phyloP scores from a whole-genome alignment of 2,888 invertebrate genomes.

The Flexamia atlantica region DNA sequence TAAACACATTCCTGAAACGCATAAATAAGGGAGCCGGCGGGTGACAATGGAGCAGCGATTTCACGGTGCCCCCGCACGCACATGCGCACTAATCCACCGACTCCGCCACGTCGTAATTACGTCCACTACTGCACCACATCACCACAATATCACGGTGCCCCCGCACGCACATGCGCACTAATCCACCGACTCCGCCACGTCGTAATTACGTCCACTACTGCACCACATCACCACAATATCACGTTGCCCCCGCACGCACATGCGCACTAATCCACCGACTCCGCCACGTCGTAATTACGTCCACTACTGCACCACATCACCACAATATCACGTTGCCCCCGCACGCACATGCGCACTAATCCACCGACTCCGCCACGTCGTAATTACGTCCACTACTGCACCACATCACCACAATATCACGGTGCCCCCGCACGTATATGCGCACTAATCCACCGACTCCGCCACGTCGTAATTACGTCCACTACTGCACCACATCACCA shows the following conservation, averaged over 20 bases:
- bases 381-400: not conserved
- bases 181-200: not conserved
- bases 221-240: no score
- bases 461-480: slow-evolving; percentile 11
- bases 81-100: slow-evolving; percentile 51
- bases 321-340: no score
- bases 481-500: not conserved
- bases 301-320: no score
- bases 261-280: not conserved
- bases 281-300: no score
- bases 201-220: not conserved
- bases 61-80: slow-evolving; percentile 58
- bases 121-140: not conserved
- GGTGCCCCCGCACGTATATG: no score
- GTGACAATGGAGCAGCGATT: slow-evolving; percentile 58
- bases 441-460: not conserved
- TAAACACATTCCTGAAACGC: slow-evolving; percentile 59
- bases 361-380: slow-evolving; percentile 3
- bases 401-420: not conserved
- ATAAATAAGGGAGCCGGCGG: slow-evolving; percentile 46
- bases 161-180: not conserved
- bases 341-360: not conserved
- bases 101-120: slow-evolving; percentile 51
- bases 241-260: not conserved
- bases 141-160: not conserved